Evolutionary conservation across 2,888 invertebrate species (phyloP).

Genomic region (Smittia sp.): DNA sequence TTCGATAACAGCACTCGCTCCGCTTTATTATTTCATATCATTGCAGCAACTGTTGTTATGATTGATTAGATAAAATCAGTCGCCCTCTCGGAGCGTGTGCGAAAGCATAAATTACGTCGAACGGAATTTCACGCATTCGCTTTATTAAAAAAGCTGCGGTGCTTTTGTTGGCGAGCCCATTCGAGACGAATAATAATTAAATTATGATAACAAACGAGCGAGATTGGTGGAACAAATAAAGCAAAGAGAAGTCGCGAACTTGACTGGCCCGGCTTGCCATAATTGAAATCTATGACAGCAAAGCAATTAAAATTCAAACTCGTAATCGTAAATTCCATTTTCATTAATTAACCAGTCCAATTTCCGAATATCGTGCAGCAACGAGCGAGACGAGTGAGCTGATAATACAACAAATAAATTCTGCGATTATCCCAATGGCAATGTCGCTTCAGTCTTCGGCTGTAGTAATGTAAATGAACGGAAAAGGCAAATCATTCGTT

Average conservation of each 20-base stretch:
- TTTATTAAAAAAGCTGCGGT: not conserved
- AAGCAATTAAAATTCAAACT: constrained; percentile 26
- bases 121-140: not conserved
- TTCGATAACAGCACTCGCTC: not conserved
- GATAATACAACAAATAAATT: constrained; percentile 31
- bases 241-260: not conserved
- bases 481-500: constrained; percentile 36
- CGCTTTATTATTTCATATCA: constrained; percentile 7
- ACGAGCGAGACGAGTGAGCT: not conserved
- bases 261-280: not conserved
- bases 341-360: constrained; percentile 31
- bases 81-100: not conserved
- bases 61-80: constrained; percentile 20
- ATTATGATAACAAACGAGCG: not conserved
- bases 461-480: not conserved
- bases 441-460: no score
- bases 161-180: not conserved
- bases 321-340: constrained; percentile 15
- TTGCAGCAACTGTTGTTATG: constrained; percentile 11
- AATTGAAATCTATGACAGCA: constrained; percentile 23
- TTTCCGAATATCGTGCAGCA: not conserved
- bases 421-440: constrained; percentile 35
- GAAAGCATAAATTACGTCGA: not conserved
- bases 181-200: not conserved
- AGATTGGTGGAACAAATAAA: not conserved